Evolutionary conservation across 1,140 invertebrate genomes (phyloP).

Genomic region (Tribolium castaneum): DNA sequence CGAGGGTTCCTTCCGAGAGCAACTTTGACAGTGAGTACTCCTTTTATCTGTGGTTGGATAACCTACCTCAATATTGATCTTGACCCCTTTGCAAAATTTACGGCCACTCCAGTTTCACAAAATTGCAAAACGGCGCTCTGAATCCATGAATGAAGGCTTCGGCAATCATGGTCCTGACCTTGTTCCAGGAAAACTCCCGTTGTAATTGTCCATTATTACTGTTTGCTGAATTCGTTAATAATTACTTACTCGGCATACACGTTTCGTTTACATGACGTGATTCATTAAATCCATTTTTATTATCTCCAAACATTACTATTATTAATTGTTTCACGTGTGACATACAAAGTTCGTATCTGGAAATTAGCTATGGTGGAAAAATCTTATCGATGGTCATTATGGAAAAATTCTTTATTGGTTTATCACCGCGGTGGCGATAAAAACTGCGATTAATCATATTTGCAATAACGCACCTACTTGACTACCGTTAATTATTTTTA

Average conservation of each 20-base stretch:
- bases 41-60: background rate
- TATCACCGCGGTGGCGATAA: background rate
- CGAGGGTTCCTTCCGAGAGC: conserved; percentile 49
- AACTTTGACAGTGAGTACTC: conserved; percentile 48
- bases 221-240: background rate
- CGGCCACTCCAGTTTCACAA: background rate
- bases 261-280: background rate
- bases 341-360: background rate
- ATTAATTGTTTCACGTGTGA: background rate
- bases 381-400: background rate
- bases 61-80: conserved; percentile 42
- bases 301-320: background rate
- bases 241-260: background rate
- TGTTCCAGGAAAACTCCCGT: background rate
- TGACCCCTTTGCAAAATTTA: background rate
- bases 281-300: background rate
- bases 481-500: too few relatives aligned
- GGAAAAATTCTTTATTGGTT: background rate
- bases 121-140: background rate
- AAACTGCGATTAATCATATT: background rate
- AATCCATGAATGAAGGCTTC: background rate
- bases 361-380: background rate
- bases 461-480: background rate
- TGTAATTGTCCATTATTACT: background rate
- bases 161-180: background rate